phyloP scores from a whole-genome alignment of 2,888 invertebrate species.

The Macrostomum cliftonense region DNA sequence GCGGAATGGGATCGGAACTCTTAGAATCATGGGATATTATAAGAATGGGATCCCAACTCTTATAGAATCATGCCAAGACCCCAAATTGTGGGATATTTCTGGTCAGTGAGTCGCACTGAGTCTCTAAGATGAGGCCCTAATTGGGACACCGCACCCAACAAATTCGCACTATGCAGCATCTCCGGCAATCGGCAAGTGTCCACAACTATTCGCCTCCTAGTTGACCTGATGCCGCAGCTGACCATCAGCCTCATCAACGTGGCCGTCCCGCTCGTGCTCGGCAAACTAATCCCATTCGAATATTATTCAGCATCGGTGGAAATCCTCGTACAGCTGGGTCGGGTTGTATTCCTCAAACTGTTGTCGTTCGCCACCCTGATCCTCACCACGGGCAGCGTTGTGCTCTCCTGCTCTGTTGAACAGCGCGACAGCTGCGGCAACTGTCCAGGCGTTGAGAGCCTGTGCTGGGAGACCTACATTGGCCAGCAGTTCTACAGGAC shows the following conservation, averaged over 20 bases:
- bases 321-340: conserved; percentile 50
- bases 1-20: no score
- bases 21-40: no score
- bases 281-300: conserved; percentile 51
- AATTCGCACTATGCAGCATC: no score
- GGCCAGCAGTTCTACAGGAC: conserved; percentile 70
- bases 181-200: no score
- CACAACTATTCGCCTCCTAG: conserved; percentile 34
- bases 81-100: no score
- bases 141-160: no score
- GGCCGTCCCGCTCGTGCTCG: conserved; percentile 54
- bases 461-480: conserved; percentile 71
- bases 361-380: background rate
- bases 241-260: conserved; percentile 57
- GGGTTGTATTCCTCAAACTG: conserved; percentile 28
- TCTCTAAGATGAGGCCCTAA: no score
- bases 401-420: conserved; percentile 5
- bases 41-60: no score
- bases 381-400: background rate
- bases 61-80: no score
- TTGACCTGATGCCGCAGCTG: conserved; percentile 58
- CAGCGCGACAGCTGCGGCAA: conserved; percentile 4
- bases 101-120: no score
- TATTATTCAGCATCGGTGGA: conserved; percentile 53
- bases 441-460: conserved; percentile 12